These are phyloP conservation scores for Moxostoma hubbsi DNA, from an alignment of 2,797 vertebrate species.

Conservation along the genomic window DNA sequence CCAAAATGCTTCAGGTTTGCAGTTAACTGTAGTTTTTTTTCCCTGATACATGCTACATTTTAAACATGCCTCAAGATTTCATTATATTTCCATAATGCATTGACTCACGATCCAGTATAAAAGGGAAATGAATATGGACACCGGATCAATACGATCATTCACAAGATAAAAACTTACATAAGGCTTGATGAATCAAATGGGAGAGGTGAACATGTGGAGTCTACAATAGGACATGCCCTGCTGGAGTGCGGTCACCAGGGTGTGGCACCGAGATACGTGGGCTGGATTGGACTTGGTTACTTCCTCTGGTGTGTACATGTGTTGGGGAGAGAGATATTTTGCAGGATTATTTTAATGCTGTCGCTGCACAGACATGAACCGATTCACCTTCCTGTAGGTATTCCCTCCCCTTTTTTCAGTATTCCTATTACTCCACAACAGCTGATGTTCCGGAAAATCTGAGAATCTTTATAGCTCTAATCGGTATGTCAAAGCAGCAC, in stretches of 20 bases:
- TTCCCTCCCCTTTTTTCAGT: background rate
- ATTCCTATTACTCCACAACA: background rate
- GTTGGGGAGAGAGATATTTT: background rate
- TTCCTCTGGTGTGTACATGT: background rate
- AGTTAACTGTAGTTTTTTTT: background rate
- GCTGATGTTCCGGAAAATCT: background rate
- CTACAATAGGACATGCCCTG: background rate
- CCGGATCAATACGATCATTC: constrained; percentile 16
- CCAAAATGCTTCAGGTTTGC: background rate
- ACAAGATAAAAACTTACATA: constrained; percentile 17
- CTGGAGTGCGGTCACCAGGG: constrained; percentile 21
- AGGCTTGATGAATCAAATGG: constrained; percentile 12
- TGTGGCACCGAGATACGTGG: background rate
- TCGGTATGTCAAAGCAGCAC: background rate
- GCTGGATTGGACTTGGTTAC: background rate
- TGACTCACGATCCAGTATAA: background rate
- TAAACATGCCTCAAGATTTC: background rate
- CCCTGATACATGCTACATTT: background rate
- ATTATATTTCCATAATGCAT: background rate
- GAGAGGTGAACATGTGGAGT: background rate
- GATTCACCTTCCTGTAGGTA: background rate
- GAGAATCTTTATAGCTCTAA: background rate
- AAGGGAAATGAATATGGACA: background rate
- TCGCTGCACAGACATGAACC: constrained; percentile 17
- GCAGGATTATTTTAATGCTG: constrained; percentile 2